phyloP scores from a whole-genome alignment of 2,888 invertebrate genomes.

The Carpatolechia fugitivella region DNA sequence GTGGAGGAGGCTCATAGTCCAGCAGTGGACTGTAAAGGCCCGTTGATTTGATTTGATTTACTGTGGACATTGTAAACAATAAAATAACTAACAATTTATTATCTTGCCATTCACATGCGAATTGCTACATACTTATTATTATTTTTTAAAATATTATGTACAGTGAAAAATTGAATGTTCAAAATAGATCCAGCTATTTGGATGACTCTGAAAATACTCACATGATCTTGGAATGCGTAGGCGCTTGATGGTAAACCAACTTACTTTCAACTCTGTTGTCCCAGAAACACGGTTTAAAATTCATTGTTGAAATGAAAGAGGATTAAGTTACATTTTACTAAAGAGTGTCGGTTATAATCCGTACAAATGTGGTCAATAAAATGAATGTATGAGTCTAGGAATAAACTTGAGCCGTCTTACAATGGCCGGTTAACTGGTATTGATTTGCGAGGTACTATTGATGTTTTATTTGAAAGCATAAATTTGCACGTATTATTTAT shows the following conservation, averaged over 20 bases:
- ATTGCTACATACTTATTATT: no score
- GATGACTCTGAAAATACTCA: conserved; percentile 4
- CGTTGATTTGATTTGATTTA: no score
- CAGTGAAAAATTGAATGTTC: no score
- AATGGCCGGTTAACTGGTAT: conserved; percentile 7
- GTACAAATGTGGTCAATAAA: conserved; percentile 8
- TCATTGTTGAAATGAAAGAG: neutral
- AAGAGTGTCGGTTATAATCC: neutral
- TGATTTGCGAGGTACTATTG: neutral
- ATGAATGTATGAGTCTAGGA: neutral
- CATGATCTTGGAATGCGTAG: conserved; percentile 5
- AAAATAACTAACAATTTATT: no score
- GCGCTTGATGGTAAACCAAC: neutral
- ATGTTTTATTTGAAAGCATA: neutral
- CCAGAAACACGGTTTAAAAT: neutral
- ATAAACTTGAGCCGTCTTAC: neutral
- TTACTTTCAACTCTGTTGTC: neutral
- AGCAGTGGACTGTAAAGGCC: no score
- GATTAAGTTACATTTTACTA: conserved; percentile 9
- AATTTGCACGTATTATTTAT: no score
- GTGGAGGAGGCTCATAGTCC: no score
- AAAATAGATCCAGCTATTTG: no score
- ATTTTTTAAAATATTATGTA: no score
- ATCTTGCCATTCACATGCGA: no score
- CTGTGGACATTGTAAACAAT: no score